Percentiles rank a stretch among this genome's conserved stretches.
Conservation (phyloP, 2,113 vertebrate genomes). For the Dascyllus trimaculatus region DNA sequence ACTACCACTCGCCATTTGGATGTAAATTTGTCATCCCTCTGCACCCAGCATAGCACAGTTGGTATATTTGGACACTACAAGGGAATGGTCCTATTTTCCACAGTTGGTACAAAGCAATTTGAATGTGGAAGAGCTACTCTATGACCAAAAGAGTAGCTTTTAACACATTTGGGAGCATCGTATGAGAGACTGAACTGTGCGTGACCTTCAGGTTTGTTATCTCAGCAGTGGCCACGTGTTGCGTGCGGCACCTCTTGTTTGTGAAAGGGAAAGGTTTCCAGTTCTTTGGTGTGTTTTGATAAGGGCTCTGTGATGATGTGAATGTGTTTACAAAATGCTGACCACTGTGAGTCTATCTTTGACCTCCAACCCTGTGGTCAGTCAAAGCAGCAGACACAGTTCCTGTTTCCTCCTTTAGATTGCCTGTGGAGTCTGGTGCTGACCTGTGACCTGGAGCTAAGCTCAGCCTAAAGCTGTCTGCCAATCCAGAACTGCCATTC, state of each 20-base stretch:
- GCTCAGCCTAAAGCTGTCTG: constrained; percentile 26
- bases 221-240: constrained; percentile 15
- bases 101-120: not conserved
- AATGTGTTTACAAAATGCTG: constrained; percentile 73
- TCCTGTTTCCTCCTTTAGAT: constrained; percentile 73
- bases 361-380: constrained; percentile 61
- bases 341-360: constrained; percentile 63
- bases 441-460: constrained; percentile 21
- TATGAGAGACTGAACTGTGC: not conserved
- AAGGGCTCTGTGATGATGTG: constrained; percentile 52
- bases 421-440: constrained; percentile 16
- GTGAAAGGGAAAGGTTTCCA: constrained; percentile 62
- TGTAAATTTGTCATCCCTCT: constrained; percentile 95
- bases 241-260: constrained; percentile 64
- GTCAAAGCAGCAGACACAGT: constrained; percentile 42
- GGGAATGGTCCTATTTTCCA: not conserved
- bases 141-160: not conserved
- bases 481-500: constrained; percentile 22
- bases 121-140: not conserved
- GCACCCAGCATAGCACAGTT: constrained; percentile 85
- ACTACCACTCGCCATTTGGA: constrained; percentile 93
- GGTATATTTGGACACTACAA: not conserved
- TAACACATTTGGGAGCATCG: not conserved
- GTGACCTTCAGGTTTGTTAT: constrained; percentile 4
- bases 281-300: constrained; percentile 66